Conservation (phyloP, 2,888 invertebrate species). For the Acanthococcus lagerstroemiae region DNA sequence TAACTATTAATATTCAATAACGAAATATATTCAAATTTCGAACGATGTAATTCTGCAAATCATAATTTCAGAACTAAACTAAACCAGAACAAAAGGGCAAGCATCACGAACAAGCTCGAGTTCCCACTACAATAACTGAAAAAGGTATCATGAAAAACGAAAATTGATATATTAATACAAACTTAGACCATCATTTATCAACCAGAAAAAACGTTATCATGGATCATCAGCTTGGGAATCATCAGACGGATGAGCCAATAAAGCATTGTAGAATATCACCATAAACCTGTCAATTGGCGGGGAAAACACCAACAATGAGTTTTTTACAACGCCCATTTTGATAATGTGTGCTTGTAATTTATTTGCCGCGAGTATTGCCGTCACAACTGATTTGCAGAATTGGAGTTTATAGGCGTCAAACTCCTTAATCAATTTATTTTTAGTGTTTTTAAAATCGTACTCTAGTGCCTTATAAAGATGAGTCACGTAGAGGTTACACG, state of each 20-base stretch:
- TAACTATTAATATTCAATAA: neutral
- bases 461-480: too few relatives aligned
- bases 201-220: neutral
- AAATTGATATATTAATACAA: neutral
- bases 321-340: neutral
- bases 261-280: neutral
- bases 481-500: neutral
- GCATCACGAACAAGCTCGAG: neutral
- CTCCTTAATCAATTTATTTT: neutral
- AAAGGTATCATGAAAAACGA: neutral
- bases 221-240: neutral
- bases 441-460: neutral
- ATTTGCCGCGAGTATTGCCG: neutral
- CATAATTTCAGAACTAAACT: neutral
- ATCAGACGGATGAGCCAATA: neutral
- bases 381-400: neutral
- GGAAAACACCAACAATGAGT: neutral
- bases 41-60: neutral
- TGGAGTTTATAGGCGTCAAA: neutral
- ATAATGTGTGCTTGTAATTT: neutral
- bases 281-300: neutral
- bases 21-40: neutral
- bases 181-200: neutral
- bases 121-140: neutral
- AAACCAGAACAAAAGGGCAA: neutral